These are phyloP conservation scores for Nephrotoma flavescens DNA, from an alignment of 2,888 invertebrate species.

Conservation along the genomic window DNA sequence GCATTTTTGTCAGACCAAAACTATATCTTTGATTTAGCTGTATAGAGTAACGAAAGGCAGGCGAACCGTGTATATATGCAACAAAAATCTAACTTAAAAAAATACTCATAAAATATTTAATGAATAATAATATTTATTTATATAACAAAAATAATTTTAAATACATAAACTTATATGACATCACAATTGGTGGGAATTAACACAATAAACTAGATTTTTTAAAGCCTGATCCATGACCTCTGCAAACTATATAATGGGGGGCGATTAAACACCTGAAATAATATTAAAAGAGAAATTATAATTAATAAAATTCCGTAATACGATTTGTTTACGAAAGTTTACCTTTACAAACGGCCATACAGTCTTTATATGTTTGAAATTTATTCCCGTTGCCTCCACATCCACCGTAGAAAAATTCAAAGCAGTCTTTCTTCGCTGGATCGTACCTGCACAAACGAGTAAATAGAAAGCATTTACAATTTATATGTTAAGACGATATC, in stretches of 20 bases:
- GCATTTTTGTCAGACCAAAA: too few relatives aligned
- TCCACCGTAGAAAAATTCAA: slow-evolving; percentile 39
- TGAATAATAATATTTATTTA: too few relatives aligned
- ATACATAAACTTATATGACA: neutral
- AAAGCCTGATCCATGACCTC: neutral
- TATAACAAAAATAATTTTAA: neutral
- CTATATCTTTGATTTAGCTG: too few relatives aligned
- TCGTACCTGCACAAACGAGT: slow-evolving; percentile 28
- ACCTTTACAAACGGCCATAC: slow-evolving; percentile 35
- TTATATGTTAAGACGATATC: neutral
- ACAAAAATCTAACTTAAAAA: too few relatives aligned
- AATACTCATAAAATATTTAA: too few relatives aligned
- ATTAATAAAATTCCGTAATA: neutral
- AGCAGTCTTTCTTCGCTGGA: slow-evolving; percentile 31
- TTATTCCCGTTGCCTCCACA: slow-evolving; percentile 42
- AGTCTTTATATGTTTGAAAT: slow-evolving; percentile 34
- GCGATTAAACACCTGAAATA: neutral
- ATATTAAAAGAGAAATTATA: neutral
- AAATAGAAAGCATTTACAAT: neutral
- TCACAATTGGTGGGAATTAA: neutral
- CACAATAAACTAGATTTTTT: neutral
- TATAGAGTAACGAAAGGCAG: too few relatives aligned
- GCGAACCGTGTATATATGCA: too few relatives aligned
- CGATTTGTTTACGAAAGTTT: neutral
- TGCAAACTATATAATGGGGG: neutral